A percentile compares a stretch with the other conserved stretches of the same genome.
phyloP scores from a whole-genome alignment of 2,888 invertebrate species.

The Agelastica alni region DNA sequence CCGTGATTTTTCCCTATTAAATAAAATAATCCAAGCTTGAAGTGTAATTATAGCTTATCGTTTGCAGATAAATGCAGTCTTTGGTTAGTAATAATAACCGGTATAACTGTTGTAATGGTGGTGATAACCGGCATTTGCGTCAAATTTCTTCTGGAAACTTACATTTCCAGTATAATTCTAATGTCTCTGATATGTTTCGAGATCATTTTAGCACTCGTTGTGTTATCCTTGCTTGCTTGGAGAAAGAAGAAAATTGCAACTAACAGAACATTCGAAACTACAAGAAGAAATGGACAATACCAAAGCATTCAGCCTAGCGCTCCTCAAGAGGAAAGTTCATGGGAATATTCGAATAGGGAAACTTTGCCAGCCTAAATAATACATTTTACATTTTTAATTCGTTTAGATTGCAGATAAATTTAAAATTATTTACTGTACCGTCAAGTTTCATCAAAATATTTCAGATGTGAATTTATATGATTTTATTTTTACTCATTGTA shows the following conservation, averaged over 20 bases:
- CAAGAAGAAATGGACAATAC: slow-evolving; percentile 28
- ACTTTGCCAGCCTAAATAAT: slow-evolving; percentile 27
- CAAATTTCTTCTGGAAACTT: slow-evolving; percentile 23
- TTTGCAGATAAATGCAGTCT: slow-evolving; percentile 29
- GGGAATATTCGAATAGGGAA: slow-evolving; percentile 31
- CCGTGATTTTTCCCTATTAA: too few relatives aligned
- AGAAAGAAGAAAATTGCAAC: slow-evolving; percentile 19
- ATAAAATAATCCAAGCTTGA: too few relatives aligned
- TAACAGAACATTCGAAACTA: slow-evolving; percentile 1
- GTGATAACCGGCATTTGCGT: slow-evolving; percentile 29
- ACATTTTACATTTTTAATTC: too few relatives aligned
- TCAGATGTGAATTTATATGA: too few relatives aligned
- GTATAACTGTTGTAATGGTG: slow-evolving; percentile 26
- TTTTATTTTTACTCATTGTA: too few relatives aligned
- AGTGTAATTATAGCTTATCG: too few relatives aligned
- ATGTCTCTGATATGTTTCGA: slow-evolving; percentile 29
- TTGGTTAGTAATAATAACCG: slow-evolving; percentile 26
- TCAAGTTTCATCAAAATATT: too few relatives aligned
- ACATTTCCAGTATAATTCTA: slow-evolving; percentile 29
- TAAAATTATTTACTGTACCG: too few relatives aligned
- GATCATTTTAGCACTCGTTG: slow-evolving; percentile 22
- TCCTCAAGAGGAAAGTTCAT: slow-evolving; percentile 29
- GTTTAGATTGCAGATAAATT: too few relatives aligned
- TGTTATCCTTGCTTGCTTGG: slow-evolving; percentile 16
- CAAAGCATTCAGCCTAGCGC: slow-evolving; percentile 28